A percentile compares a stretch with the other conserved stretches of the same genome.
Evolutionary conservation across 2,113 vertebrate genomes (phyloP).

Genomic region (Vulpes vulpes): DNA sequence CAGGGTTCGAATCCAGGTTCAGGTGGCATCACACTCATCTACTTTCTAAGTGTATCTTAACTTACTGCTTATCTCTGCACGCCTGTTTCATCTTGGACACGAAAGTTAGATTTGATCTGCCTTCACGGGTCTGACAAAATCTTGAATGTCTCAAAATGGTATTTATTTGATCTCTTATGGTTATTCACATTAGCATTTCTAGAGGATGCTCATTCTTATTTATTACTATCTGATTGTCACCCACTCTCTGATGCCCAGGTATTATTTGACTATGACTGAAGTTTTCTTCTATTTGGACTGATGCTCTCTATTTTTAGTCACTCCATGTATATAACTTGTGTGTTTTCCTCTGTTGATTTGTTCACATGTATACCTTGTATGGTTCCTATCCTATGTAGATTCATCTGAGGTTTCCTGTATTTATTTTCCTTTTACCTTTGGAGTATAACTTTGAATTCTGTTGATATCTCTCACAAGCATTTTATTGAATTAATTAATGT

Average conservation of each 20-base stretch:
- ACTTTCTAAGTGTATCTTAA: neutral
- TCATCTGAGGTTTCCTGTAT: neutral
- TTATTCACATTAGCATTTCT: neutral
- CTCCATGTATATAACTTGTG: neutral
- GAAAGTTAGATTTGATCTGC: neutral
- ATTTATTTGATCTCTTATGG: neutral
- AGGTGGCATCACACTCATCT: neutral
- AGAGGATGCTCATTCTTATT: neutral
- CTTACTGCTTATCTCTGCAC: neutral
- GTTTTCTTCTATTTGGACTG: neutral
- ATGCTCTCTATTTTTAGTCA: neutral
- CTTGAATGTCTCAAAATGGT: neutral
- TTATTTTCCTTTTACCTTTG: neutral
- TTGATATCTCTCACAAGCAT: constrained; percentile 5
- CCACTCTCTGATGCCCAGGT: neutral
- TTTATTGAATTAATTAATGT: constrained; percentile 31
- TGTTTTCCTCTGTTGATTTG: neutral
- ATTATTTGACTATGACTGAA: neutral
- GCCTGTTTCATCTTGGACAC: neutral
- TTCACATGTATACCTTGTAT: neutral
- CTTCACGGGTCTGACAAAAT: constrained; percentile 1
- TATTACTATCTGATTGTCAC: neutral
- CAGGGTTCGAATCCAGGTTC: neutral
- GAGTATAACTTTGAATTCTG: neutral
- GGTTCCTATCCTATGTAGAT: neutral